phyloP scores from a whole-genome alignment of 2,797 vertebrate genomes.

The Periparus ater region DNA sequence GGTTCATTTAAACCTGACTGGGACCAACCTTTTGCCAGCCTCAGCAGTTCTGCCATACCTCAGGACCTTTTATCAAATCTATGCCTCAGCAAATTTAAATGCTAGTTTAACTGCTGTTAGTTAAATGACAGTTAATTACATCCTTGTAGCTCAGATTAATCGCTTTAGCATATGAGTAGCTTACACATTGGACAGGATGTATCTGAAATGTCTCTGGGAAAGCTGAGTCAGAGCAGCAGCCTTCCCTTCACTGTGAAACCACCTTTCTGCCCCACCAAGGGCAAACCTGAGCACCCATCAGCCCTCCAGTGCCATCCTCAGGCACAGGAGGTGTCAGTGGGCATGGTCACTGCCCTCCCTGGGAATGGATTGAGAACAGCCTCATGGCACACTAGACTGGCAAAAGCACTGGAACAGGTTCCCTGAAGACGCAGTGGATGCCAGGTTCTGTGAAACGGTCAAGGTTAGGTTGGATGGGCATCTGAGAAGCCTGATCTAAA shows the following conservation, averaged over 20 bases:
- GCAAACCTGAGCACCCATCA: background rate
- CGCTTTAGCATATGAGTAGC: background rate
- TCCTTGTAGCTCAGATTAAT: conserved; percentile 52
- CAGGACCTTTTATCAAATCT: conserved; percentile 51
- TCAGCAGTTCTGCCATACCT: conserved; percentile 50
- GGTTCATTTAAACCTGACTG: conserved; percentile 5
- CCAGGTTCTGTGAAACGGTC: background rate
- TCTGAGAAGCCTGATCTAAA: background rate
- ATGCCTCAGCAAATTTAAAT: conserved; percentile 58
- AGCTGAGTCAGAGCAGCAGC: conserved; percentile 4
- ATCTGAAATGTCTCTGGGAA: background rate
- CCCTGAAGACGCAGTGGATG: background rate
- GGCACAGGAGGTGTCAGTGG: background rate
- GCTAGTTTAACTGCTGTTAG: conserved; percentile 51
- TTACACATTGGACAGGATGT: background rate
- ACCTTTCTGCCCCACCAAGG: background rate
- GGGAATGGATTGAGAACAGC: background rate
- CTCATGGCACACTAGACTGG: background rate
- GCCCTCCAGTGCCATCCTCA: background rate
- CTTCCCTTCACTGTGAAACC: background rate
- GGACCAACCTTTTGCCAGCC: conserved; percentile 6
- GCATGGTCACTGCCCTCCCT: background rate
- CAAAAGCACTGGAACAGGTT: background rate
- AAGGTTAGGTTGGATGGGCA: background rate
- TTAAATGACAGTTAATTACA: conserved; percentile 61